These are phyloP conservation scores for Leptatherina wallacei DNA, from an alignment of 2,797 vertebrate species.

Conservation along the genomic window DNA sequence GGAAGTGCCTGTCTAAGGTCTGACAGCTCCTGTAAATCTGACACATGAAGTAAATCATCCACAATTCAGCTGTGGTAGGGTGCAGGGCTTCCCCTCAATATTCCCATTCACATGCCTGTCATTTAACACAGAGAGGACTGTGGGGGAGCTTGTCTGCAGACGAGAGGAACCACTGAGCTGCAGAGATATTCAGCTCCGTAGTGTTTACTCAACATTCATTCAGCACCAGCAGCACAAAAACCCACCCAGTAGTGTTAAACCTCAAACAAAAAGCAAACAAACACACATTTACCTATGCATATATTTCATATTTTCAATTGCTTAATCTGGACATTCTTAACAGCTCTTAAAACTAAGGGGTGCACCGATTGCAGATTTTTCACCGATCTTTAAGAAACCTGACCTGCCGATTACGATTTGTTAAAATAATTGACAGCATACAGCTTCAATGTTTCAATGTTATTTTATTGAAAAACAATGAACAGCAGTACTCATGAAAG, in stretches of 20 bases:
- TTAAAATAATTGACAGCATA: too few relatives aligned
- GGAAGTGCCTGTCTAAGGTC: slow-evolving; percentile 20
- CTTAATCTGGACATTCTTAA: too few relatives aligned
- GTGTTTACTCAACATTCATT: slow-evolving; percentile 9
- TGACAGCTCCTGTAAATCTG: slow-evolving; percentile 55
- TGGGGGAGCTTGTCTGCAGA: slow-evolving; percentile 41
- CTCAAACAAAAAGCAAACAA: not conserved
- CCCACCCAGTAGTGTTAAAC: not conserved
- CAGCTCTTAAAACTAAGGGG: too few relatives aligned
- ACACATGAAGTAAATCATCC: slow-evolving; percentile 40
- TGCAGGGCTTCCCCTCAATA: slow-evolving; percentile 53
- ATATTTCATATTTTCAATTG: too few relatives aligned
- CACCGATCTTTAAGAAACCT: too few relatives aligned
- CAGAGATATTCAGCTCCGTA: slow-evolving; percentile 1
- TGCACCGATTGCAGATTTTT: too few relatives aligned
- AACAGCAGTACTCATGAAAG: too few relatives aligned
- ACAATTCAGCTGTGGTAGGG: slow-evolving; percentile 20
- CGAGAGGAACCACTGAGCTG: slow-evolving; percentile 32
- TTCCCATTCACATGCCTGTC: slow-evolving; percentile 34
- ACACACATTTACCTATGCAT: too few relatives aligned
- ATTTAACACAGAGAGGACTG: slow-evolving; percentile 33
- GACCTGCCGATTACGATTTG: too few relatives aligned
- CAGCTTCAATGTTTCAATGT: too few relatives aligned
- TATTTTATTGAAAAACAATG: too few relatives aligned
- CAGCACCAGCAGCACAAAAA: slow-evolving; percentile 2